Evolutionary conservation across 2,888 invertebrate species (phyloP).

Genomic region (Mesorhabditis sp.): DNA sequence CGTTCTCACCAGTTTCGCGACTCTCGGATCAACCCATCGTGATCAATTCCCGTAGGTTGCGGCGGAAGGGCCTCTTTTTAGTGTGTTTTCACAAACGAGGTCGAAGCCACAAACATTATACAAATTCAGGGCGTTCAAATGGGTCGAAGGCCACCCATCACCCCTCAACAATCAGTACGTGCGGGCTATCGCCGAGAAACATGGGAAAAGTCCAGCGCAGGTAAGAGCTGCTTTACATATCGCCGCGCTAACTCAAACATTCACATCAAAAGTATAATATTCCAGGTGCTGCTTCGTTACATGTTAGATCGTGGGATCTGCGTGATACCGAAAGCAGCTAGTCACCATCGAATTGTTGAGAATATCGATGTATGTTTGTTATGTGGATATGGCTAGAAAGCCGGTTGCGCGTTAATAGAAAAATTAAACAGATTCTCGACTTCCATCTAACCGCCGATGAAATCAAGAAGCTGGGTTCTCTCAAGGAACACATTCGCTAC

Average conservation of each 20-base stretch:
- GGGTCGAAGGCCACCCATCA: neutral
- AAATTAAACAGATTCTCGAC: neutral
- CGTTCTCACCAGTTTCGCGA: neutral
- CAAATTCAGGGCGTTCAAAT: conserved; percentile 1
- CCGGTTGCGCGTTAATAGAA: neutral
- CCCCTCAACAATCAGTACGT: neutral
- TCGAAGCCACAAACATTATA: neutral
- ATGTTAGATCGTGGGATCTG: neutral
- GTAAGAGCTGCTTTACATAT: neutral
- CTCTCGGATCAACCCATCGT: neutral
- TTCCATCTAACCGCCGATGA: neutral
- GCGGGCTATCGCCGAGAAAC: neutral
- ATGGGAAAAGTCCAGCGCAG: neutral
- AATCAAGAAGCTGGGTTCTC: neutral
- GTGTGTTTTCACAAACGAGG: neutral
- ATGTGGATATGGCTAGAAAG: neutral
- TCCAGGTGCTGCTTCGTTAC: conserved; percentile 2
- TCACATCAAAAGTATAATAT: neutral
- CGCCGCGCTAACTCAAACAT: no score
- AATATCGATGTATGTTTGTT: neutral
- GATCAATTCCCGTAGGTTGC: neutral
- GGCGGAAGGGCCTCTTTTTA: no score
- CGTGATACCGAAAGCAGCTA: neutral
- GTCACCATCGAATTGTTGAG: neutral
- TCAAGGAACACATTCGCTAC: conserved; percentile 4